Conservation (phyloP, 2,888 invertebrate genomes). For the Adelphocoris suturalis region DNA sequence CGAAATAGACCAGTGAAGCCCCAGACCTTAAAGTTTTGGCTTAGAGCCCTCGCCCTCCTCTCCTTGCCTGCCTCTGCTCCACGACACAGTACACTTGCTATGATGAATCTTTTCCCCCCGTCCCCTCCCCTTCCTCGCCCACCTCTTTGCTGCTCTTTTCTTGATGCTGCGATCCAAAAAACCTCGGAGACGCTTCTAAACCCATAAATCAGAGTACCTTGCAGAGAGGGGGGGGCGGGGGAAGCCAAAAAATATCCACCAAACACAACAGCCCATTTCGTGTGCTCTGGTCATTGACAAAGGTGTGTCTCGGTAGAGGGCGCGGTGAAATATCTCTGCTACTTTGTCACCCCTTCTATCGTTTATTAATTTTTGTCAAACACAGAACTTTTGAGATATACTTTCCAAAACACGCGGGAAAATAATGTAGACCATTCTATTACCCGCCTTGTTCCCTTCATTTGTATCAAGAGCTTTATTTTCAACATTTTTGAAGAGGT, state of each 20-base stretch:
- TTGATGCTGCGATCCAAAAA: conserved; percentile 69
- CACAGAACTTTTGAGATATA: conserved; percentile 31
- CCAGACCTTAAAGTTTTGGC: conserved; percentile 65
- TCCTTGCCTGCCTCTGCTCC: background rate
- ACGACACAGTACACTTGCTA: conserved; percentile 68
- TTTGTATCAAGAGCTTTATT: background rate
- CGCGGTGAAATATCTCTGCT: conserved; percentile 42
- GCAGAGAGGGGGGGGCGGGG: background rate
- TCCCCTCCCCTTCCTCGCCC: conserved; percentile 1
- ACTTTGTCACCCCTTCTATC: conserved; percentile 53
- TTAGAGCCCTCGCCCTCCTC: conserved; percentile 37
- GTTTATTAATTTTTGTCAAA: conserved; percentile 56
- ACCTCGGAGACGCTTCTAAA: conserved; percentile 63
- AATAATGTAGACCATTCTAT: conserved; percentile 26
- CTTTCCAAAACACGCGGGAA: background rate
- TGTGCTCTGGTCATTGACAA: conserved; percentile 67
- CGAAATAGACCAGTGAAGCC: conserved; percentile 65
- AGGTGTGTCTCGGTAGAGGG: conserved; percentile 51
- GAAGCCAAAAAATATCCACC: conserved; percentile 69
- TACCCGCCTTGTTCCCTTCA: background rate
- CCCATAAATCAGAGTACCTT: conserved; percentile 66
- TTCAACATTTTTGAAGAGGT: background rate
- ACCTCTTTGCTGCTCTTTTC: conserved; percentile 23
- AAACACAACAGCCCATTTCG: conserved; percentile 68
- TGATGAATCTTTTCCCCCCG: conserved; percentile 57